Percentiles rank a stretch among this genome's conserved stretches.
Conservation (phyloP, 2,113 vertebrate species). For the Stictonetta naevosa region DNA sequence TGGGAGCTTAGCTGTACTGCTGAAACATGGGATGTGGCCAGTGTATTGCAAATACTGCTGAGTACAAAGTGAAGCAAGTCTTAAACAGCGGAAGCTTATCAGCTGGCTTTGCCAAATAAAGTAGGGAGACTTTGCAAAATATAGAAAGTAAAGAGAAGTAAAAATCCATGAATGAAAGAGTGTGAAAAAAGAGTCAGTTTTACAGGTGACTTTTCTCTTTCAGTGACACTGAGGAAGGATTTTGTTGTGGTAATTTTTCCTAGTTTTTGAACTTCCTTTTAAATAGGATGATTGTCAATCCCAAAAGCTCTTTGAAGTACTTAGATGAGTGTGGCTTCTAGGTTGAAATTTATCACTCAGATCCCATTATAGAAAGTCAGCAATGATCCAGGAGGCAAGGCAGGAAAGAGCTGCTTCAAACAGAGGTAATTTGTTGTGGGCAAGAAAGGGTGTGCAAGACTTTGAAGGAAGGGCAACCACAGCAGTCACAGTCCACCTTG, state of each 20-base stretch:
- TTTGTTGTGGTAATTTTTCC: not conserved
- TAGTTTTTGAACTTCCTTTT: not conserved
- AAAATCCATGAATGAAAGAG: not conserved
- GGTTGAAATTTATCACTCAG: not conserved
- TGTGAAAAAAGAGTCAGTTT: accelerated
- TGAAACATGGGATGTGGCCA: not conserved
- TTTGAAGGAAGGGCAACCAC: not conserved
- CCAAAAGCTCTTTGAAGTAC: not conserved
- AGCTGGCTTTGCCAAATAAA: not conserved
- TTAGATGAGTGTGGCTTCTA: not conserved
- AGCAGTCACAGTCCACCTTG: not conserved
- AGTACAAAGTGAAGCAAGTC: not conserved
- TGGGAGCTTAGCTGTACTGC: not conserved
- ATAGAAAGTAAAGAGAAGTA: not conserved
- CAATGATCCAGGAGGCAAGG: not conserved
- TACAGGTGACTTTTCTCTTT: not conserved
- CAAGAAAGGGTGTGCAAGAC: not conserved
- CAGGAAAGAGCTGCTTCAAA: not conserved
- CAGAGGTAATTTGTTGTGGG: not conserved
- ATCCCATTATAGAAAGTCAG: not conserved
- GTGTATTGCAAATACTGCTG: not conserved
- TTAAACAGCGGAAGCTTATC: not conserved
- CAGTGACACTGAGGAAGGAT: not conserved
- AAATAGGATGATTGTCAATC: not conserved
- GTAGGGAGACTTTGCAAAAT: not conserved